Evolutionary conservation across 1,140 invertebrate species (phyloP), one percentile per base, ranked within the genome.

Genomic region (Carposina sasakii): DNA sequence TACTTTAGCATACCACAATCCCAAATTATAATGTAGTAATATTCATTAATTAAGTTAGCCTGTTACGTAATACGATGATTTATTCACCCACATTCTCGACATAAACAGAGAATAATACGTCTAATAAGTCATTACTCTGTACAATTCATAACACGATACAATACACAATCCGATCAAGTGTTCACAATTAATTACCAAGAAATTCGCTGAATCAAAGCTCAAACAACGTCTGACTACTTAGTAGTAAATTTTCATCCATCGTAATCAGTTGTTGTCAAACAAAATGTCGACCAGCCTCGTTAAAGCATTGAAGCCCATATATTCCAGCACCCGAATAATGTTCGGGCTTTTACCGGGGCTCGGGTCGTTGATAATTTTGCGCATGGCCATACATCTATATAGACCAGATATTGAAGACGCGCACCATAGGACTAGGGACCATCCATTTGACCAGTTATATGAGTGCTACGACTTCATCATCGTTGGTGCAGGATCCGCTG

Each of bases 401-500:
- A 84, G 92, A 17, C 88, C 87, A 0, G 92, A 94, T 50, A 91
- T 94, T 36, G 83, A 91, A 23, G 92, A 93, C 40, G 67, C 65
- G 0, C 73, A 86, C 16, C 65, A 90, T 55, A 85, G 90, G 5
- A 77, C 91, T 0, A 72, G 73, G 24, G n/a, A n/a, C n/a, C n/a
- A n/a, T n/a, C 48, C 63, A 0, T 60, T 86, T 0, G 60, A 79
- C 2, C 51, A 88, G 8, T 62, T 93, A 6, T 67, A 85, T 1
- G 63, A 84, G 1, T 77, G 75, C 16, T 94, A 94, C 46, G 92
- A 94, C 67, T 94, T 93, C 45, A 88, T 94, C 1, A 85, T 94
- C 23, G 86, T 97, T 22, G 96, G 96, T 0, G 94, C 87, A 4
- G 96, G 95, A 4, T 92, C 93, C 0, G 93, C 94, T 0, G 95